These are phyloP conservation scores for Xestobium rufovillosum DNA, from an alignment of 2,888 invertebrate genomes.

Conservation along the genomic window DNA sequence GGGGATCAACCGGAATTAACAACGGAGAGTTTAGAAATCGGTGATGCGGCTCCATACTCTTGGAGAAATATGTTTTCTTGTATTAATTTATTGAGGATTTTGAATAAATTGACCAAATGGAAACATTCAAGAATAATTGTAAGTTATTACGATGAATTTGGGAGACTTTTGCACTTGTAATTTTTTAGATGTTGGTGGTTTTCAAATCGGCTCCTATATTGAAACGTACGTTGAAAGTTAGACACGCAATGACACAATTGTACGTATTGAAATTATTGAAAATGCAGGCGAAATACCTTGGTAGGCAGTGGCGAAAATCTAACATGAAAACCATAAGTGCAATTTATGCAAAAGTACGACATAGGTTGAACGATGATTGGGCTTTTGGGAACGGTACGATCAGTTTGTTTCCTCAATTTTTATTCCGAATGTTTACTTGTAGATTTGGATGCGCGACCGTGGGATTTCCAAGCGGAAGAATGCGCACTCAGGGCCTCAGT, in stretches of 20 bases:
- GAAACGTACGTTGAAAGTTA: slow-evolving; percentile 90
- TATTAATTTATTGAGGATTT: slow-evolving; percentile 89
- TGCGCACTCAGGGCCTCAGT: slow-evolving; percentile 89
- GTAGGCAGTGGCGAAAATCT: slow-evolving; percentile 97
- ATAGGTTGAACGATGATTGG: slow-evolving; percentile 98
- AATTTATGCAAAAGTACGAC: slow-evolving; percentile 94
- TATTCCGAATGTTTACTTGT: slow-evolving; percentile 12
- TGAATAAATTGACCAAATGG: slow-evolving; percentile 99
- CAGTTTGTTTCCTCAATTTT: slow-evolving; percentile 1
- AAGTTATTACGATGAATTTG: no score
- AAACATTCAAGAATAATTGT: slow-evolving; percentile 97
- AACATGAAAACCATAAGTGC: slow-evolving; percentile 99
- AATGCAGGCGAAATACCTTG: slow-evolving; percentile 99
- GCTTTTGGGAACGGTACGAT: slow-evolving; percentile 87
- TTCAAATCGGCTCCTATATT: slow-evolving; percentile 99
- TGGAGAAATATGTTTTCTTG: slow-evolving; percentile 99
- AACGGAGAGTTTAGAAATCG: slow-evolving; percentile 81
- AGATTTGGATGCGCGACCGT: slow-evolving; percentile 93
- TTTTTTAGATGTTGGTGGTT: slow-evolving; percentile 81
- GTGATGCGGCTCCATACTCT: slow-evolving; percentile 77
- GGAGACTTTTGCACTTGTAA: no score
- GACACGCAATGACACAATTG: slow-evolving; percentile 94
- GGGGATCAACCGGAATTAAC: slow-evolving; percentile 92
- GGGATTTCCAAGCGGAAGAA: slow-evolving; percentile 98
- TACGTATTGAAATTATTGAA: slow-evolving; percentile 96